Evolutionary conservation across 2,797 vertebrate genomes (phyloP).

Genomic region (Typhlichthys subterraneus): DNA sequence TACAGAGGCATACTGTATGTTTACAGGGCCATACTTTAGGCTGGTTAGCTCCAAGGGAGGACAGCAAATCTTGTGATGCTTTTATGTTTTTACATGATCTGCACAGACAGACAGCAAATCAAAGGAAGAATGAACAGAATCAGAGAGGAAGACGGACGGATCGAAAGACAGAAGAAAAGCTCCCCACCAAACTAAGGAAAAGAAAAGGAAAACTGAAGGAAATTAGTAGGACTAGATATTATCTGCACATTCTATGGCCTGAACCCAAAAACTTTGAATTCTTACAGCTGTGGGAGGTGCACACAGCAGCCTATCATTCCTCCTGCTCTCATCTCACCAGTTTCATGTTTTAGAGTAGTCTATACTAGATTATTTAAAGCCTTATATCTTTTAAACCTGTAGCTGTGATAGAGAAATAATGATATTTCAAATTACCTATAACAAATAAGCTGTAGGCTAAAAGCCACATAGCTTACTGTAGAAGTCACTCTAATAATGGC

Average conservation of each 20-base stretch:
- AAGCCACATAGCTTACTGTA: no score
- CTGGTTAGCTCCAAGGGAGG: not conserved
- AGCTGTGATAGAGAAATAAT: no score
- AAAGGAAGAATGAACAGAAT: not conserved
- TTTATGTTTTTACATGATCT: constrained; percentile 48
- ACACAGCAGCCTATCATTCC: constrained; percentile 2
- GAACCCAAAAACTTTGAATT: constrained; percentile 51
- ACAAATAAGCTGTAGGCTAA: no score
- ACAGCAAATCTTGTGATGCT: constrained; percentile 54
- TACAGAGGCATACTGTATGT: not conserved
- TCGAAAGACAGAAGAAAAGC: not conserved
- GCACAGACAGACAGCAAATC: constrained; percentile 32
- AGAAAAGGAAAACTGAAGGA: constrained; percentile 4
- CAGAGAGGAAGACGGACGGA: not conserved
- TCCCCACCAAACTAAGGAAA: not conserved
- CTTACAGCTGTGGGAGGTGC: constrained; percentile 46
- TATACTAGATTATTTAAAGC: not conserved
- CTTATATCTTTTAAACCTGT: no score
- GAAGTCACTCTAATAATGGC: not conserved
- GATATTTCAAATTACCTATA: no score
- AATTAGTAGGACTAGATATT: constrained; percentile 34
- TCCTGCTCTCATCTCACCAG: constrained; percentile 24
- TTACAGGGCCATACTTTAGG: not conserved
- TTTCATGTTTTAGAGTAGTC: not conserved
- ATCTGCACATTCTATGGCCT: constrained; percentile 47